Evolutionary conservation across 2,888 invertebrate genomes (phyloP), one percentile per base, ranked within the genome.

Genomic region (Sicus ferrugineus): DNA sequence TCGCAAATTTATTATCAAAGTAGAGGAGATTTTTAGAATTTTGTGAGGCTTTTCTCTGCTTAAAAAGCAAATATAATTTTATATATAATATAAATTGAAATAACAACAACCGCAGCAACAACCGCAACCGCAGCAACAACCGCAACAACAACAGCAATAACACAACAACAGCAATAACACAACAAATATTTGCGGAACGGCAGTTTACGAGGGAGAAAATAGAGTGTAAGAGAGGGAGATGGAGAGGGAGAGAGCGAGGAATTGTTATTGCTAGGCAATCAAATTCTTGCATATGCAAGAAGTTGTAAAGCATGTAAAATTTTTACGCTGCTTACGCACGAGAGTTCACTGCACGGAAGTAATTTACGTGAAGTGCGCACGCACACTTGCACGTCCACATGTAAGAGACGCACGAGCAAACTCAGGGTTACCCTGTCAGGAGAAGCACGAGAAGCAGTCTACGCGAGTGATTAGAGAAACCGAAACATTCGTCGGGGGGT

Each of bases 331-430:
- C 80, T 80, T 82, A 81, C 82, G 81, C 81, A 82, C 77, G 81
- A n/a, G n/a, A 77, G 81, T 81, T 81, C 81, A 81, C 81, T 82
- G 81, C 79, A 82, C 81, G 83, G 80, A 81, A 81, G 79, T 80
- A 82, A 81, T 81, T 82, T 81, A 79, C 81, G 77, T 79, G 78
- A 48, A 14, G 30, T 46, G 34, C 19, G 21, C 50, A 34, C 16
- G 19, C 11, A 65, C 26, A 54, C 14, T 42, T 21, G 21, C 46
- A 38, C n/a, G 14, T n/a, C 28, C 23, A 31, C n/a, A 52, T 54
- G 23, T 26, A 31, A 23, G 23, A 34, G 21, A 65, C 16, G 34
- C 16, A 56, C 66, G 38, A 38, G 3, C 61, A 38, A 42, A 62
- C 26, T 7, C n/a, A n/a, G n/a, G n/a, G n/a, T n/a, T n/a, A n/a